Evolutionary conservation across 2,797 vertebrate species (phyloP).

Genomic region (Manis javanica): DNA sequence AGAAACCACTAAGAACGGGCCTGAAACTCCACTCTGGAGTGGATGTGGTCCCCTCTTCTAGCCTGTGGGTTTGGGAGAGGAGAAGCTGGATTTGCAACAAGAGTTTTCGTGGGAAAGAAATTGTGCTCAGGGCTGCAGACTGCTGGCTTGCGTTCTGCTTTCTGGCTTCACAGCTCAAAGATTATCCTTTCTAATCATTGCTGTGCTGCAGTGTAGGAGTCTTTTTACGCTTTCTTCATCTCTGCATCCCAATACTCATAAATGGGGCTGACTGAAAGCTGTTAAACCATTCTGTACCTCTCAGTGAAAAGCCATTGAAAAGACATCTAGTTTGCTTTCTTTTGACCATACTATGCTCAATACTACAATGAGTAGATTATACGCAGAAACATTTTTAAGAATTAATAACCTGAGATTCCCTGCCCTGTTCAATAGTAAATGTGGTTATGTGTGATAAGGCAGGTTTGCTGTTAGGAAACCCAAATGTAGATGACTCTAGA

Average conservation of each 20-base stretch:
- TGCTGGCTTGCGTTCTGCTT: conserved; percentile 44
- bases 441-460: not conserved
- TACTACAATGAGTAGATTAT: not conserved
- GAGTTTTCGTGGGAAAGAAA: conserved; percentile 62
- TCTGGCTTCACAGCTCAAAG: conserved; percentile 48
- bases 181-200: conserved; percentile 26
- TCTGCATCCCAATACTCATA: not conserved
- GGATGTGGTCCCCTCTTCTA: not conserved
- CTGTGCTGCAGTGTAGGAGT: conserved; percentile 17
- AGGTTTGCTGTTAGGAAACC: not conserved
- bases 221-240: conserved; percentile 40
- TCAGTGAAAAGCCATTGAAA: not conserved
- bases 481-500: not conserved
- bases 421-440: not conserved
- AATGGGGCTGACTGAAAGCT: not conserved
- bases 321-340: conserved; percentile 15
- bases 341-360: not conserved
- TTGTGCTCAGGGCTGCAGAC: conserved; percentile 52
- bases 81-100: conserved; percentile 30
- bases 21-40: conserved; percentile 61
- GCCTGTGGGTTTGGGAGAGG: conserved; percentile 43
- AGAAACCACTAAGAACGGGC: conserved; percentile 57
- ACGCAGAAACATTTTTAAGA: not conserved
- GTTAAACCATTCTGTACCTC: not conserved
- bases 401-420: not conserved